Base-by-base conservation (phyloP, 2,797 vertebrate species). In the Chloroceryle amazona region DNA sequence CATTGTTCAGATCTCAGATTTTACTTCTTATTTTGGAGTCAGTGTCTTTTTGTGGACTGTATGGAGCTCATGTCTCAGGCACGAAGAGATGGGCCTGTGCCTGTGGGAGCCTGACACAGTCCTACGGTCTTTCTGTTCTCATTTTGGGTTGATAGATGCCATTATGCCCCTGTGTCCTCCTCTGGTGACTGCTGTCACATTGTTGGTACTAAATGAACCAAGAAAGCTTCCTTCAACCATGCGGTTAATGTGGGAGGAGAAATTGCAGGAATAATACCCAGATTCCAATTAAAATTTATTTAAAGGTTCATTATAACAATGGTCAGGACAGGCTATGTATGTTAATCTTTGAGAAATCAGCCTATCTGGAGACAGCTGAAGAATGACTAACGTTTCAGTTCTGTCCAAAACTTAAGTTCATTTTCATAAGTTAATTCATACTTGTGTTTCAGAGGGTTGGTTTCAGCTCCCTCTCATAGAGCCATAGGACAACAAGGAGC, bases 111-210 rank as follows among this genome's bases (percentile, higher is more conserved):
- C 49, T 1, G 0, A 13, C 39, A 33, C 7, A 28, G 29, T 6
- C 31, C 23, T 35, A 33, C 7, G 25, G 29, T 6, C n/a, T 26
- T 80, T 46, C 63, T 73, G 51, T 44, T 54, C 47, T 66, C 20
- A 13, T 72, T 75, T 72, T 0, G 0, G 84, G 33, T 31, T 67
- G 33, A 4, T 23, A 0, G 4, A 52, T 52, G 81, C 7, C n/a
- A 19, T 76, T 47, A 37, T 37, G 28, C 15, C 54, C 31, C 23
- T 52, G n/a, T 2, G 8, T 66, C 60, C 22, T 80, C 25, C 51
- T 57, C 61, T 60, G 67, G 22, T 55, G 58, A 46, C 35, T 52
- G 47, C 23, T 41, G 63, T 29, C 2, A 1, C 25, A 39, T 29
- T 91, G 47, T 63, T 87, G 47, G 15, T 33, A 46, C 22, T 63